These are phyloP conservation scores for Microtus oregoni DNA, from an alignment of 2,113 vertebrate genomes.

Conservation along the genomic window DNA sequence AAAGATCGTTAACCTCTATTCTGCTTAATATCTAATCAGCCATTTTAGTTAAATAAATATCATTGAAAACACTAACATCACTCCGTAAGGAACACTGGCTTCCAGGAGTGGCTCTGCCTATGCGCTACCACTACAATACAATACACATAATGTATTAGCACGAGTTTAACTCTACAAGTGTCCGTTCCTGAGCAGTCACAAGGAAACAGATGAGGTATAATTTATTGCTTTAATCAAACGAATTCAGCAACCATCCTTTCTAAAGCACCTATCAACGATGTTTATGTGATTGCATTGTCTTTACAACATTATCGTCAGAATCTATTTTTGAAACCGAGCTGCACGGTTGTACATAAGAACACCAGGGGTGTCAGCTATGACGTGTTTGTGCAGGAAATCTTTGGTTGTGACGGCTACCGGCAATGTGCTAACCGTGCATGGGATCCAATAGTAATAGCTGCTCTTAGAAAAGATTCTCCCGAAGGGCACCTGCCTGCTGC, in stretches of 20 bases:
- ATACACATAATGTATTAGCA: slow-evolving; percentile 69
- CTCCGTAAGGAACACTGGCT: slow-evolving; percentile 86
- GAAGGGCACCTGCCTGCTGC: not conserved
- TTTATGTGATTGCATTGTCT: slow-evolving; percentile 17
- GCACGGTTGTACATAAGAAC: not conserved
- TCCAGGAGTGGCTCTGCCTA: slow-evolving; percentile 83
- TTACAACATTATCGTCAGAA: slow-evolving; percentile 58
- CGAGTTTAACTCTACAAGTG: slow-evolving; percentile 85
- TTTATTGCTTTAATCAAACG: slow-evolving; percentile 80
- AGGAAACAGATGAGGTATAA: slow-evolving; percentile 76
- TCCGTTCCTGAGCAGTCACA: slow-evolving; percentile 74
- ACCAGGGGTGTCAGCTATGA: not conserved
- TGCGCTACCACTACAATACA: no score
- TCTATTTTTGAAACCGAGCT: not conserved
- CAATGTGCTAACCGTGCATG: not conserved
- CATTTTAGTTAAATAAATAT: slow-evolving; percentile 89
- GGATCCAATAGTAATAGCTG: not conserved
- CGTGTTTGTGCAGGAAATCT: not conserved
- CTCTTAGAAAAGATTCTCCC: slow-evolving; percentile 20
- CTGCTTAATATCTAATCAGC: slow-evolving; percentile 88
- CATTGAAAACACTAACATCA: slow-evolving; percentile 87
- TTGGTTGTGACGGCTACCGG: not conserved
- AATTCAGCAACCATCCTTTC: slow-evolving; percentile 59
- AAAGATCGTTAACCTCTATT: slow-evolving; percentile 89
- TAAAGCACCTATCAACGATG: slow-evolving; percentile 43